A percentile compares a stretch with the other conserved stretches of the same genome.
Conservation (phyloP, 2,113 vertebrate species). For the Vicugna pacos region DNA sequence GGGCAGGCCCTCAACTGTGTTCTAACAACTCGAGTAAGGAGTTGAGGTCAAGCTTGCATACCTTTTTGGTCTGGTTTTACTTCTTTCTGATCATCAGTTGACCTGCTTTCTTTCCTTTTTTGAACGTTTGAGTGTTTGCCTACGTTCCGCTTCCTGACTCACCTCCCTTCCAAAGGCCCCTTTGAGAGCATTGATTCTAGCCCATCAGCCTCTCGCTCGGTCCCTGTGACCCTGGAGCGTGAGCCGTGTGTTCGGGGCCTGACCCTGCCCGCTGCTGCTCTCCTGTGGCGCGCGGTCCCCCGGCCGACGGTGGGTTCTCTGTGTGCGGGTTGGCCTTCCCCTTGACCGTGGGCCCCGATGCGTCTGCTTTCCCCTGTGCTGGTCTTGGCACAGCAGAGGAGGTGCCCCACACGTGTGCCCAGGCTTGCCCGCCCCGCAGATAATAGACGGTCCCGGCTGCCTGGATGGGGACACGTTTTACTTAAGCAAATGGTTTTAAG, state of each 20-base stretch:
- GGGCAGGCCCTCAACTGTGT: neutral
- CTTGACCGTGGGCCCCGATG: rapidly evolving
- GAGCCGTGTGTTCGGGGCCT: neutral
- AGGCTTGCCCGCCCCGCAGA: neutral
- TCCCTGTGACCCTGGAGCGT: neutral
- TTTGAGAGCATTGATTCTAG: neutral
- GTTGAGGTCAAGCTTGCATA: neutral
- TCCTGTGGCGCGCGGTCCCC: neutral
- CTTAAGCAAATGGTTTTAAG: neutral
- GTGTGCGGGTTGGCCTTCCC: too few species aligned
- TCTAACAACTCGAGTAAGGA: neutral
- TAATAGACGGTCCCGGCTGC: neutral
- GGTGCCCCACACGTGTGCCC: neutral
- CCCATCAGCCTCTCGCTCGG: neutral
- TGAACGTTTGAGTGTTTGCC: neutral
- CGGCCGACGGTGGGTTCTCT: neutral
- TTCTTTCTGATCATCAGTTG: neutral
- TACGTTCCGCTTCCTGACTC: neutral
- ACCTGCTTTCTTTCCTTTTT: neutral
- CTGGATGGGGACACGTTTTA: neutral
- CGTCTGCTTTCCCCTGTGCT: neutral
- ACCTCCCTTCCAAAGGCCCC: neutral
- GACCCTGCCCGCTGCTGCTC: neutral
- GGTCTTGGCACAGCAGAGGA: neutral
- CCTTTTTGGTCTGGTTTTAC: neutral